Evolutionary conservation across 2,797 vertebrate genomes (phyloP), one percentile per base, ranked within the genome.

Genomic region (Heliangelus exortis): DNA sequence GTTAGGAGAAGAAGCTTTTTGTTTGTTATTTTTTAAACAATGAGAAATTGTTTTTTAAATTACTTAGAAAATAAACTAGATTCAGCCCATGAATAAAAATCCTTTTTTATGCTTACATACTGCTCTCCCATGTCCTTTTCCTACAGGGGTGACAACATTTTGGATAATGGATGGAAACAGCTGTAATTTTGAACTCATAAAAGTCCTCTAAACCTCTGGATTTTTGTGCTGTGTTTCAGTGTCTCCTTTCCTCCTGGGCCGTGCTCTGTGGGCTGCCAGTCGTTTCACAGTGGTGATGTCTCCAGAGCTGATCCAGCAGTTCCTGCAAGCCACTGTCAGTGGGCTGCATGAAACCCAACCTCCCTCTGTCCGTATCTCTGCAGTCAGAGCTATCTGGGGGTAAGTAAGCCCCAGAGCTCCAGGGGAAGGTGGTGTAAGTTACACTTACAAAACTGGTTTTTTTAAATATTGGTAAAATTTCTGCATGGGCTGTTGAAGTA

Each of bases 361-460:
- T 5, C 99, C 99, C 19, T 99, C 99, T 2, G 99, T 99, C 66
- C 98, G 99, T 28, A 99, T 99, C 95, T 99, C 99, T 15, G 99
- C 98, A 4, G 99, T 99, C 93, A 98, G 99, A 88, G 99, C 99
- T 93, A 99, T 99, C 96, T 99, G 99, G 99, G 99, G 99, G 99
- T 99, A 96, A 98, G 98, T 91, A 67, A 53, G 13, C 34, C 62
- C 59, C 58, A 16, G 22, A 58, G 12, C 50, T 20, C 22, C 33
- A 8, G 45, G 53, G 26, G 4, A 2, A 10, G 13, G 25, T 36
- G 47, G 1, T 39, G 0, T 15, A 25, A 47, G 29, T 48, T 12
- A 21, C 25, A 9, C 23, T 31, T 36, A 20, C 3, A 17, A 45
- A 54, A 28, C 21, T 23, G 4, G 2, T 41, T 7, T 14, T 26